Evolutionary conservation across 2,113 vertebrate genomes (phyloP), one percentile per base, ranked within the genome.

Genomic region (Nesospiza acunhae): DNA sequence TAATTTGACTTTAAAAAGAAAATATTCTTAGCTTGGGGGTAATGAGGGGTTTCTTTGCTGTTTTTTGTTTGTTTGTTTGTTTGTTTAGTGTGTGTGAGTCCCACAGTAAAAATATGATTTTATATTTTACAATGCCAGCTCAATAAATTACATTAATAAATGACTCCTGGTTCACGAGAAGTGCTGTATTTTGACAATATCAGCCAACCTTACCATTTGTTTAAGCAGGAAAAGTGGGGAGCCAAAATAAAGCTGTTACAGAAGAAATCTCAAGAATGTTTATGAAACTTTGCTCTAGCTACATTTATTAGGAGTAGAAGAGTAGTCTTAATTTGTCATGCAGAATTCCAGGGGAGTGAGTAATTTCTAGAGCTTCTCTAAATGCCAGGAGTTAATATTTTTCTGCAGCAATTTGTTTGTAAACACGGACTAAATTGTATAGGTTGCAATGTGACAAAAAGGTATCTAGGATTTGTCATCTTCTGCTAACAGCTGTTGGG

Each of bases 231-330:
- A 97, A 98, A 97, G 96, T 96, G 87, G 82, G 95, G 81, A 97
- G 97, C 97, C 98, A 98, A 98, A 98, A 98, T 97, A 97, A 98
- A 98, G 96, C 97, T 96, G 96, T 95, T 97, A 78, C 79, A 96
- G 96, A 95, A 97, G 97, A 98, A 97, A 97, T 98, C 96, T 97
- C 93, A 97, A 97, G 97, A 98, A 98, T 98, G 97, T 97, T 98
- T 98, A 97, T 96, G 95, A 98, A 98, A 98, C 97, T 94, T 87
- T 79, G 87, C 91, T 97, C 78, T 80, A 97, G 95, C 90, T 97
- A 95, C 96, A 97, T 98, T 98, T 98, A 97, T 97, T 97, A 97
- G 89, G 92, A 96, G 92, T 84, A 27, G 75, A 97, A 97, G 84
- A 75, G 56, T 72, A 96, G 88, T 77, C 89, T 94, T 97, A 96